A percentile compares a stretch with the other conserved stretches of the same genome.
Evolutionary conservation across 2,797 vertebrate species (phyloP).

Genomic region (Vespertilio murinus): DNA sequence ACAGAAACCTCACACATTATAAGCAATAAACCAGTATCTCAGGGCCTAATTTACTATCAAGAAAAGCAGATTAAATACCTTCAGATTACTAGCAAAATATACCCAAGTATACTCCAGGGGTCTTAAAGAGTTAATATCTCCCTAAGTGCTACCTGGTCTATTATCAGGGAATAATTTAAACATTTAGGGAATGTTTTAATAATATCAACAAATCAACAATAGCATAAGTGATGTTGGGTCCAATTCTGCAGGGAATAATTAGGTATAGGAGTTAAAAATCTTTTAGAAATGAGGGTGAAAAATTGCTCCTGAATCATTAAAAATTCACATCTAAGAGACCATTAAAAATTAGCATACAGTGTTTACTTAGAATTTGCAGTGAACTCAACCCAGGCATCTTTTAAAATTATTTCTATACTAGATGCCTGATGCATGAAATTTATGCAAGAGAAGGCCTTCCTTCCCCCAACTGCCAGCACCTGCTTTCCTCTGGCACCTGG

Average conservation of each 20-base stretch:
- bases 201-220: constrained; percentile 13
- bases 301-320: not conserved
- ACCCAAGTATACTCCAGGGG: not conserved
- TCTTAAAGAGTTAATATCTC: constrained; percentile 39
- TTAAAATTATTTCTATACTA: not conserved
- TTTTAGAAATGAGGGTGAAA: constrained; percentile 37
- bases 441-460: too few species aligned
- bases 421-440: too few species aligned
- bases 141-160: not conserved
- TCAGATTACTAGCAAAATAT: constrained; percentile 30
- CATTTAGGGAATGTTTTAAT: constrained; percentile 45
- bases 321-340: not conserved
- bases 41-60: constrained; percentile 18
- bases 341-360: not conserved
- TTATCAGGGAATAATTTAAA: constrained; percentile 46
- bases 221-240: not conserved
- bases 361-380: not conserved
- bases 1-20: constrained; percentile 24
- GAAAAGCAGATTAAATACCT: constrained; percentile 10
- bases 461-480: too few species aligned
- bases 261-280: not conserved
- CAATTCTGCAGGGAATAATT: not conserved
- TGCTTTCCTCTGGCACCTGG: too few species aligned
- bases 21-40: constrained; percentile 32
- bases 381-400: not conserved